phyloP scores from a whole-genome alignment of 2,113 vertebrate species.

The Macquaria australasica region DNA sequence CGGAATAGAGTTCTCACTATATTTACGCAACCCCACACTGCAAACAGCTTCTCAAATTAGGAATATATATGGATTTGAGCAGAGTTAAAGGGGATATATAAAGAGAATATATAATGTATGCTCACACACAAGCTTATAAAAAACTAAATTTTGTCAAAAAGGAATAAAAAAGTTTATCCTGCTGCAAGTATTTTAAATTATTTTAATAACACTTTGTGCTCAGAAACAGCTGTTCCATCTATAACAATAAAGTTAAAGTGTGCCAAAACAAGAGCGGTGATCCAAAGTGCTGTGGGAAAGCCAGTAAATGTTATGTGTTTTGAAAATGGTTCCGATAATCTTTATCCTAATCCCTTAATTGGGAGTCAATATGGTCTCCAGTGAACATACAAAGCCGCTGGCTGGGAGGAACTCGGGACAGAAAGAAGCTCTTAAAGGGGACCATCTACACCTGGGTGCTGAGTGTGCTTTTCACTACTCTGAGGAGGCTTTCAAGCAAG shows the following conservation, averaged over 20 bases:
- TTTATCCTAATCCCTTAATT: conserved; percentile 82
- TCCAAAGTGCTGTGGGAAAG: conserved; percentile 75
- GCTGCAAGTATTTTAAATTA: conserved; percentile 34
- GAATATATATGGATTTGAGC: conserved; percentile 40
- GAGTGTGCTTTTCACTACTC: conserved; percentile 76
- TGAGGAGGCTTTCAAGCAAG: conserved; percentile 76
- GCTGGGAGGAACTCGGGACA: conserved; percentile 51
- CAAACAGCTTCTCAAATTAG: conserved; percentile 49
- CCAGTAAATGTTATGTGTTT: conserved; percentile 70
- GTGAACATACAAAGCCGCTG: conserved; percentile 70
- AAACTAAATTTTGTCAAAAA: conserved; percentile 31
- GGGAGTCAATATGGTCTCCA: conserved; percentile 77
- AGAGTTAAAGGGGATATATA: conserved; percentile 33
- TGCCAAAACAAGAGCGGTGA: conserved; percentile 59
- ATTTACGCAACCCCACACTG: conserved; percentile 35
- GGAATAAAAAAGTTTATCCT: conserved; percentile 65
- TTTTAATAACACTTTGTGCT: conserved; percentile 47
- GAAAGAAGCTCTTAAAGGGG: conserved; percentile 63
- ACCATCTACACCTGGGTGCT: conserved; percentile 78
- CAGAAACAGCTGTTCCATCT: conserved; percentile 62
- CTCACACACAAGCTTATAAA: conserved; percentile 35
- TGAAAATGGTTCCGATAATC: conserved; percentile 77
- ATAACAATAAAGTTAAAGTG: conserved; percentile 63
- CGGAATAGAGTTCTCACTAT: neutral
- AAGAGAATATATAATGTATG: conserved; percentile 50